Conservation (phyloP, 2,888 invertebrate genomes). For the Ephialtes manifestator region DNA sequence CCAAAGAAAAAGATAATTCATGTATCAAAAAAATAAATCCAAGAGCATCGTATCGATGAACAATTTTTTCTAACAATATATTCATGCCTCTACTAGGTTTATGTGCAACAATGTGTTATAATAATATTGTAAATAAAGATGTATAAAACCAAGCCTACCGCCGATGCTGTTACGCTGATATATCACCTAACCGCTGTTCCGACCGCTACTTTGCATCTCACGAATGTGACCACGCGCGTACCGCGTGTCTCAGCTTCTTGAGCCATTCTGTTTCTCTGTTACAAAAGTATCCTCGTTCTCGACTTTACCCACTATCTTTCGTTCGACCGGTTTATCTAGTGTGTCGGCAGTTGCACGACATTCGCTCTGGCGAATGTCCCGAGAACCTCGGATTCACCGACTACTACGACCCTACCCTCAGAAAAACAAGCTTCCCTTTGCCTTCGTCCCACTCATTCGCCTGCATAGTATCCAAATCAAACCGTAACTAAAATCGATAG, state of each 20-base stretch:
- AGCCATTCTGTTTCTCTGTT: constrained; percentile 76
- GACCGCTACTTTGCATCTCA: constrained; percentile 40
- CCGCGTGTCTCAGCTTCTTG: constrained; percentile 61
- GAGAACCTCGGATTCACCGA: constrained; percentile 47
- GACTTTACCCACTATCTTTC: constrained; percentile 80
- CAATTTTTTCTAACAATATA: constrained; percentile 69
- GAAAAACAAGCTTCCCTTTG: neutral
- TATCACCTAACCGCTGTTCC: neutral
- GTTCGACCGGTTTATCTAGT: constrained; percentile 68
- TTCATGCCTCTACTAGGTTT: constrained; percentile 19
- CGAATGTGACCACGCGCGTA: constrained; percentile 44
- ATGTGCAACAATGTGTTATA: constrained; percentile 71
- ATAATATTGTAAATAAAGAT: constrained; percentile 79
- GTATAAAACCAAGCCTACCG: constrained; percentile 68
- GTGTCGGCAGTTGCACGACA: constrained; percentile 48
- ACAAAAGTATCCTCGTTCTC: constrained; percentile 80
- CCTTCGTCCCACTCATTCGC: neutral
- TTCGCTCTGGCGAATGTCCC: constrained; percentile 47
- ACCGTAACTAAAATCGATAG: neutral
- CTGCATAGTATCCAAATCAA: neutral
- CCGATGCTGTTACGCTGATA: constrained; percentile 30
- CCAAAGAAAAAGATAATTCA: constrained; percentile 66
- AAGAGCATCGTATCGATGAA: constrained; percentile 68
- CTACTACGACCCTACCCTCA: neutral
- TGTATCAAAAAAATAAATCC: constrained; percentile 37